These are phyloP conservation scores for Ficedula albicollis DNA, from an alignment of 2,797 vertebrate genomes.

Conservation along the genomic window DNA sequence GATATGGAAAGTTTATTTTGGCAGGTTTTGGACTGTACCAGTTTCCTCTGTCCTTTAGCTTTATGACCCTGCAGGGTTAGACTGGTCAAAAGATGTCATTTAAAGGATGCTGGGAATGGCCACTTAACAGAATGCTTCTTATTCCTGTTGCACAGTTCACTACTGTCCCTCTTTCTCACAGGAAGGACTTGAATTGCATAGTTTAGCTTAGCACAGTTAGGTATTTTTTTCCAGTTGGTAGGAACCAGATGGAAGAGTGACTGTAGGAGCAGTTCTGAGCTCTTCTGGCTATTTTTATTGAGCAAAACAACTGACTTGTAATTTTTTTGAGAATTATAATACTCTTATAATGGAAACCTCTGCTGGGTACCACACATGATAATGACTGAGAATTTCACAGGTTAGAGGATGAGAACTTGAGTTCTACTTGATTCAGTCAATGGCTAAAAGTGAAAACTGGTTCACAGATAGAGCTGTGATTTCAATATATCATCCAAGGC, in stretches of 20 bases:
- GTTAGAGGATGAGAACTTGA: not conserved
- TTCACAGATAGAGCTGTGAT: not conserved
- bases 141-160: slow-evolving; percentile 41
- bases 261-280: slow-evolving; percentile 40
- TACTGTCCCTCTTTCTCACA: slow-evolving; percentile 36
- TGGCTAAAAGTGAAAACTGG: not conserved
- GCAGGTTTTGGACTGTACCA: not conserved
- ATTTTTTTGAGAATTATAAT: not conserved
- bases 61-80: slow-evolving; percentile 11
- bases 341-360: not conserved
- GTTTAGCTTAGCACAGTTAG: slow-evolving; percentile 47
- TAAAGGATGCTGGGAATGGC: slow-evolving; percentile 10
- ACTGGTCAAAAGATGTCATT: slow-evolving; percentile 2
- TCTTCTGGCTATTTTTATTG: not conserved
- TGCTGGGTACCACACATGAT: not conserved
- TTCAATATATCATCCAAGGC: not conserved
- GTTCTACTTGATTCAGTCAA: not conserved
- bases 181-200: slow-evolving; percentile 42
- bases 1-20: not conserved
- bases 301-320: not conserved
- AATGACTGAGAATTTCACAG: not conserved
- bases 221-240: slow-evolving; percentile 56
- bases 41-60: slow-evolving; percentile 21
- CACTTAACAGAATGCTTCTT: slow-evolving; percentile 35
- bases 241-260: slow-evolving; percentile 53